A percentile compares a stretch with the other conserved stretches of the same genome.
Conservation (phyloP, 2,113 vertebrate species). For the Cardinalis cardinalis region DNA sequence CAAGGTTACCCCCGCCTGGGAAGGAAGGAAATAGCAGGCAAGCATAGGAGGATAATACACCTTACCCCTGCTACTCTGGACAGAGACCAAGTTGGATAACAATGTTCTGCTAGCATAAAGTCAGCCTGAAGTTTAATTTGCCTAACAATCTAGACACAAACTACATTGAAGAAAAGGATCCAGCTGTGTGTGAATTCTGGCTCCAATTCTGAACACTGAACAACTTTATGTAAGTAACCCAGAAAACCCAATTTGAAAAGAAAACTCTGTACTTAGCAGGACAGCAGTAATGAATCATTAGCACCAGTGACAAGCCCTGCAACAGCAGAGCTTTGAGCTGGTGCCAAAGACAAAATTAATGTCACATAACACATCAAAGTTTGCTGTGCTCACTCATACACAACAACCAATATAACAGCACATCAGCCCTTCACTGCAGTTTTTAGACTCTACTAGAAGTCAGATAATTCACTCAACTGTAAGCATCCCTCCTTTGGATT, state of each 20-base stretch:
- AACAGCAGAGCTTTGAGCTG: not conserved
- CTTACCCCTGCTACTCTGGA: not conserved
- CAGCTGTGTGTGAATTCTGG: not conserved
- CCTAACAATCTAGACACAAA: not conserved
- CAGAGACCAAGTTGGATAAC: not conserved
- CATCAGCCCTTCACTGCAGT: not conserved
- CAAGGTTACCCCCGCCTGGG: slow-evolving; percentile 14
- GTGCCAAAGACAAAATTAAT: not conserved
- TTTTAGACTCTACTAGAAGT: not conserved
- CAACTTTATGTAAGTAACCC: not conserved
- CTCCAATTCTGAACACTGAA: not conserved
- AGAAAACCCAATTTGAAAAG: not conserved
- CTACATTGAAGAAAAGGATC: not conserved
- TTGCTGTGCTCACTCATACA: not conserved
- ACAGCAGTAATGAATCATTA: not conserved
- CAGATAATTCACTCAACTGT: not conserved
- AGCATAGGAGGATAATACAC: not conserved
- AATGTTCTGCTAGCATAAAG: not conserved
- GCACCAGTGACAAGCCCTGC: not conserved
- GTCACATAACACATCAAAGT: not conserved
- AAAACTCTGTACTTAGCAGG: not conserved
- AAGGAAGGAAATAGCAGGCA: not conserved
- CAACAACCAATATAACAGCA: not conserved
- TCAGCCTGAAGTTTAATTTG: not conserved
- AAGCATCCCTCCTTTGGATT: not conserved